Evolutionary conservation across 1,140 invertebrate genomes (phyloP), one percentile per base, ranked within the genome.

Genomic region (Drosophila nigrodunni): DNA sequence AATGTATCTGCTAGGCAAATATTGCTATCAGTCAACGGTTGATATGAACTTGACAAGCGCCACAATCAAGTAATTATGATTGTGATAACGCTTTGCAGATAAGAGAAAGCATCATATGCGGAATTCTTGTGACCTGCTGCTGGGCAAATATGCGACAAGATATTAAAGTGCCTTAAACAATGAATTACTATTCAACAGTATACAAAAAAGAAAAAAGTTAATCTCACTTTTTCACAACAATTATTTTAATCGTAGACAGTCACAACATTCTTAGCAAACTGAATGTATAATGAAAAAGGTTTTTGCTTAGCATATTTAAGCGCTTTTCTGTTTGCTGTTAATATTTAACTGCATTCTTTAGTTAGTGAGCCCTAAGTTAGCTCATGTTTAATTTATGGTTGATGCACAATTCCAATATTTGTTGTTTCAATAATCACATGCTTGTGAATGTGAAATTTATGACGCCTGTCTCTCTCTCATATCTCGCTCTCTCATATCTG

Each of bases 91-190:
- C 25, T 4, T 30, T 2, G 25, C 7, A 49, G 37, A 67, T 54
- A 73, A 67, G 46, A 74, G 39, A 65, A 7, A 75, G 49, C 69
- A 65, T 47, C 55, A 60, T 78, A 72, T 81, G 78, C 54, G 74
- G 67, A 58, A 78, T 72, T 69, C 43, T 52, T 76, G 3, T 61
- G 55, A 74, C 71, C 57, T 69, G 65, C 57, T 37, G 7, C 30
- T 54, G 3, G 21, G 25, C 44, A 73, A 67, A 73, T 34, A 73
- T 68, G 71, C 65, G 57, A 43, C 34, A 74, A 41, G 34, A 46
- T 68, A 46, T 72, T 21, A 8, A 47, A 39, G 34, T 11, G 35
- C 9, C 13, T 39, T 55, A 39, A 15, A 39, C 13, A 55, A 55
- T 8, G 37, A 55, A 55, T 41, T 39, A 39, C 35, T 55, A 39